These are phyloP conservation scores for Micromesistius poutassou DNA, from an alignment of 2,797 vertebrate genomes.

Conservation along the genomic window DNA sequence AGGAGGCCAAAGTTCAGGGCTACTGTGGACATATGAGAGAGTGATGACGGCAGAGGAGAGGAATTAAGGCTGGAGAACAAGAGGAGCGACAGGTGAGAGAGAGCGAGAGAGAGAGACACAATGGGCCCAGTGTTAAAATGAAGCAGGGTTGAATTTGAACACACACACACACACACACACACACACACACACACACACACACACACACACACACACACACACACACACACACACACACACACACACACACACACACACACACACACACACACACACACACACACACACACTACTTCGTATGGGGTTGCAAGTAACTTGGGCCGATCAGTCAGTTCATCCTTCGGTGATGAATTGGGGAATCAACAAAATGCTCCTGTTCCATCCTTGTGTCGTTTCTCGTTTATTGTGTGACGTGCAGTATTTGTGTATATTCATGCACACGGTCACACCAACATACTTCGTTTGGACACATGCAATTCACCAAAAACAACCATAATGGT, in stretches of 20 bases:
- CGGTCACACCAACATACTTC: too few relatives aligned
- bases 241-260: slow-evolving; percentile 10
- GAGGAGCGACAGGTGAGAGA: background rate
- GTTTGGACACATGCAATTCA: too few relatives aligned
- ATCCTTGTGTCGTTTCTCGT: too few relatives aligned
- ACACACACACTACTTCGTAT: too few relatives aligned
- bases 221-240: slow-evolving; percentile 7
- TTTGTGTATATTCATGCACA: too few relatives aligned
- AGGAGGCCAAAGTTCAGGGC: background rate
- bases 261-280: background rate
- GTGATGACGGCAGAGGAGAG: background rate
- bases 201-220: slow-evolving; percentile 7
- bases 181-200: slow-evolving; percentile 3
- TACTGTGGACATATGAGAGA: background rate
- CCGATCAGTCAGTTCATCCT: too few relatives aligned
- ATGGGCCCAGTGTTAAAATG: background rate
- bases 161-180: background rate
- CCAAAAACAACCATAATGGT: too few relatives aligned
- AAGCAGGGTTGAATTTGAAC: background rate
- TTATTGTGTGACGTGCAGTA: too few relatives aligned
- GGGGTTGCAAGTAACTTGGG: too few relatives aligned
- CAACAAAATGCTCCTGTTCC: too few relatives aligned
- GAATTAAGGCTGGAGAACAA: background rate
- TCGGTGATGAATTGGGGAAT: too few relatives aligned
- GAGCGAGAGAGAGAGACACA: background rate